Evolutionary conservation across 2,797 vertebrate genomes (phyloP), one percentile per base, ranked within the genome.

Genomic region (Ptychadena robeensis): DNA sequence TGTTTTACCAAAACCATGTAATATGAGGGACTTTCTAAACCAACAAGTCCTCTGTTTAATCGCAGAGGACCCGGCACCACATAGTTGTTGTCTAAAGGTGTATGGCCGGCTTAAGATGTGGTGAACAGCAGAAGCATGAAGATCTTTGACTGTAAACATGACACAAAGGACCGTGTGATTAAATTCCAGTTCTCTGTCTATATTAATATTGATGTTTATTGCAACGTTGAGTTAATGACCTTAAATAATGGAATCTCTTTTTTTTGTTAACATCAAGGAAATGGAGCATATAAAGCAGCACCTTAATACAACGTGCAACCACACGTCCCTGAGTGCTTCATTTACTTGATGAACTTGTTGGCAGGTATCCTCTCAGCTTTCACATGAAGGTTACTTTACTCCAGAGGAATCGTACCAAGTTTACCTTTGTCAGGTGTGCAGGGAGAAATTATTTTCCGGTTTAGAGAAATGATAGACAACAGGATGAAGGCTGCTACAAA

Each of bases 401-500:
- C 10, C 63, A 61, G 70, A 84, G 34, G 63, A 73, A 68, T 73
- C 44, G 70, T 30, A n/a, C 27, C 11, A 37, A 66, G 18, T 71
- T 80, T 85, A 85, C 83, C 70, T 85, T 71, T 81, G 73, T 65
- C 83, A 81, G 78, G 71, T 85, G 73, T 76, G 71, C 40, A 28
- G 82, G 77, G 77, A 85, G 72, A 65, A 80, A 82, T 85, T 85
- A 80, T 85, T 69, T 84, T 68, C 34, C 64, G 28, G 70, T 53
- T 80, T 76, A 72, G 37, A 70, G 66, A 84, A 79, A 74, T 44
- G 48, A 74, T 80, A 69, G 70, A 74, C 70, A 63, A 38, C n/a
- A 4, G 64, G 35, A 28, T 10, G 44, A 68, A 35, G 27, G 53
- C 7, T 40, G 31, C n/a, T 79, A 32, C 75, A 67, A 77, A 59